Percentiles rank a stretch among this genome's conserved stretches.
Evolutionary conservation across 2,797 vertebrate genomes (phyloP).

Genomic region (Cyclura pinguis): DNA sequence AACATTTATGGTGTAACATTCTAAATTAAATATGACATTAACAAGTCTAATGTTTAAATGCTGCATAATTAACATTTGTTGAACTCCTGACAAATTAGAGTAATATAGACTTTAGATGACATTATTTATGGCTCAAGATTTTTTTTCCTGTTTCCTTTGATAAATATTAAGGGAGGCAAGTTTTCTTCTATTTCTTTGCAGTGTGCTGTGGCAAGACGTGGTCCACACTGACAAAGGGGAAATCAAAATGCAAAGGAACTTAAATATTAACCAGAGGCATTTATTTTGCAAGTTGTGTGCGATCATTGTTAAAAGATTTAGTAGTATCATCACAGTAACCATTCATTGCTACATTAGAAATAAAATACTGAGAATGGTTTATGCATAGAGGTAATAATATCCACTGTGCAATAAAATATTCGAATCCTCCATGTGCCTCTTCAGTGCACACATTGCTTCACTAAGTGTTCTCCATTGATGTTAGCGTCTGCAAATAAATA

Average conservation of each 20-base stretch:
- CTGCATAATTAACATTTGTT: constrained; percentile 83
- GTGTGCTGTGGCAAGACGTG: constrained; percentile 51
- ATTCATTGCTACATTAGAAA: constrained; percentile 61
- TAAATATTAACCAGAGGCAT: constrained; percentile 70
- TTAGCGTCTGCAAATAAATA: constrained; percentile 79
- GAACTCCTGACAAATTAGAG: constrained; percentile 76
- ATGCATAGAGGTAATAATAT: constrained; percentile 57
- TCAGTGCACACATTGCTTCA: constrained; percentile 63
- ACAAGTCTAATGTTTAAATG: constrained; percentile 82
- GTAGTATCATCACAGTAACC: constrained; percentile 49
- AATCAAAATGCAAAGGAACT: constrained; percentile 52
- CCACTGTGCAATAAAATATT: constrained; percentile 72
- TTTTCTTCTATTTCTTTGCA: constrained; percentile 37
- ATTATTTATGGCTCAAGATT: constrained; percentile 76
- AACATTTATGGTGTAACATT: constrained; percentile 82
- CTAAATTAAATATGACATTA: constrained; percentile 86
- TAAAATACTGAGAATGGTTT: constrained; percentile 68
- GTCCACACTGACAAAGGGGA: constrained; percentile 59
- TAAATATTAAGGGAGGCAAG: constrained; percentile 57
- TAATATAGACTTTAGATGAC: constrained; percentile 63
- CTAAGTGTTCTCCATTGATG: constrained; percentile 78
- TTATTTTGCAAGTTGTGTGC: constrained; percentile 62
- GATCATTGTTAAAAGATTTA: constrained; percentile 70
- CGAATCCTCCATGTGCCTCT: constrained; percentile 72
- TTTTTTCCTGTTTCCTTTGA: constrained; percentile 67